Conservation (phyloP, 1,140 invertebrate species). For the Caenorhabditis remanei region DNA sequence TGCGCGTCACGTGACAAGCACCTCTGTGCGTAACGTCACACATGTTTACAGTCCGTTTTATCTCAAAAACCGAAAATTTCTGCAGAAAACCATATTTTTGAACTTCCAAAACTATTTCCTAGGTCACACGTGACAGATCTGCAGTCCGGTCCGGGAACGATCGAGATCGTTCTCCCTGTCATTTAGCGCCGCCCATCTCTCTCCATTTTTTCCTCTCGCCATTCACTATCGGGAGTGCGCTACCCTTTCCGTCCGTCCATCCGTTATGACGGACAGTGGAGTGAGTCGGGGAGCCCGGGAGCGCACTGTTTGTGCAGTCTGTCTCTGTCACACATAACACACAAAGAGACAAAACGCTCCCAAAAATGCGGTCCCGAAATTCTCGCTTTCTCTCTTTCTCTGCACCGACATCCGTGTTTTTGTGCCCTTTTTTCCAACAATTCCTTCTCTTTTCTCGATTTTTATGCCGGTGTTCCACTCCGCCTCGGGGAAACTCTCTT, state of each 20-base stretch:
- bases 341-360: conserved; percentile 12
- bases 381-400: not conserved
- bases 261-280: not conserved
- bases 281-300: not conserved
- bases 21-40: too few relatives aligned
- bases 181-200: not conserved
- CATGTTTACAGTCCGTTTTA: too few relatives aligned
- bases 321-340: not conserved
- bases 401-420: not conserved
- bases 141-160: too few relatives aligned
- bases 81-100: too few relatives aligned
- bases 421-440: not conserved
- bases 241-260: conserved; percentile 14
- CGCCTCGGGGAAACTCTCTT: not conserved
- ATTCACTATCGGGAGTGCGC: not conserved
- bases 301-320: conserved; percentile 37
- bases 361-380: conserved; percentile 1
- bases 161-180: too few relatives aligned
- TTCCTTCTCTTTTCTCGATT: not conserved
- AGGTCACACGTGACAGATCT: too few relatives aligned
- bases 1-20: too few relatives aligned
- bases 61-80: too few relatives aligned
- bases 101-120: too few relatives aligned
- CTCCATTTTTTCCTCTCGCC: not conserved
- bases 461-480: not conserved